Evolutionary conservation across 2,113 vertebrate species (phyloP).

Genomic region (Romanogobio albipinnatus): DNA sequence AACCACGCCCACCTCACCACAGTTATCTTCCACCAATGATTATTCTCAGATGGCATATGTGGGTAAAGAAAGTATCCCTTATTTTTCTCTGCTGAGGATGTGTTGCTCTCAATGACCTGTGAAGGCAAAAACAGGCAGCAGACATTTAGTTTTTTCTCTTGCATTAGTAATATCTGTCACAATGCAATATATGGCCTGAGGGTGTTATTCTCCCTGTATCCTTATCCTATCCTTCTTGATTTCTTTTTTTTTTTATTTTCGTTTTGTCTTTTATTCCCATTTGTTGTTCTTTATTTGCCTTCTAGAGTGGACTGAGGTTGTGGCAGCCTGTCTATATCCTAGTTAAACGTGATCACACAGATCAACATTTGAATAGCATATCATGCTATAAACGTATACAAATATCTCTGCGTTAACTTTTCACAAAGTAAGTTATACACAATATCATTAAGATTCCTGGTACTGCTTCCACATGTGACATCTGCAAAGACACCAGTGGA

Average conservation of each 20-base stretch:
- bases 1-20: too few species aligned
- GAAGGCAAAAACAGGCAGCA: background rate
- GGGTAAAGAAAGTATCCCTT: background rate
- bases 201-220: background rate
- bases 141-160: background rate
- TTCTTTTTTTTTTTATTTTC: background rate
- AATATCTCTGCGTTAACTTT: background rate
- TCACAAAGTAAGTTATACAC: background rate
- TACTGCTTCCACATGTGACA: conserved; percentile 10
- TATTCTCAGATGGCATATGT: background rate
- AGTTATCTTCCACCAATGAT: background rate
- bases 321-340: background rate
- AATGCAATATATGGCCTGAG: background rate
- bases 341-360: background rate
- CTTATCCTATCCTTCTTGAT: background rate
- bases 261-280: background rate
- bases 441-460: background rate
- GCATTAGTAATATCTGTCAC: background rate
- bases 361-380: background rate
- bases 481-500: background rate
- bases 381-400: background rate
- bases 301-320: background rate
- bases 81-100: background rate
- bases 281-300: background rate
- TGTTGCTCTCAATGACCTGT: background rate